phyloP scores from a whole-genome alignment of 2,797 vertebrate genomes.

The Bradypus variegatus region DNA sequence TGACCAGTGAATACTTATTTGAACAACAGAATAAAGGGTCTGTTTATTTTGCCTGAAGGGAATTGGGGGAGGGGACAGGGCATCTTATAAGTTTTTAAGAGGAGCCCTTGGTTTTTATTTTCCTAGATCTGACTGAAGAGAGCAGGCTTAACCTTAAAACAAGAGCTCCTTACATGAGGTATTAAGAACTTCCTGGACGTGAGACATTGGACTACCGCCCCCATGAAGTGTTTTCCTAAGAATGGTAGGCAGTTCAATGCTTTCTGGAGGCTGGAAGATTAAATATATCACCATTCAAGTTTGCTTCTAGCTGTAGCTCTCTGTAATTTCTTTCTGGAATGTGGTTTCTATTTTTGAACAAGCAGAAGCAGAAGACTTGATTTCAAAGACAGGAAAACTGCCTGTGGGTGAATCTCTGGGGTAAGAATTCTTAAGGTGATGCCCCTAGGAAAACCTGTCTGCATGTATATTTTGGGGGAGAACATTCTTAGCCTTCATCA shows the following conservation, averaged over 20 bases:
- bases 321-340: constrained; percentile 38
- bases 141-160: not conserved
- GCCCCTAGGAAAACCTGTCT: not conserved
- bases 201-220: not conserved
- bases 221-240: not conserved
- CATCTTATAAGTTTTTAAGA: not conserved
- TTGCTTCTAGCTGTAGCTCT: constrained; percentile 14
- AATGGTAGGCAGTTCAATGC: not conserved
- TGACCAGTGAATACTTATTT: not conserved
- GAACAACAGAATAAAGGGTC: not conserved
- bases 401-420: not conserved
- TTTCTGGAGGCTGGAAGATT: constrained; percentile 18
- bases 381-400: constrained; percentile 44
- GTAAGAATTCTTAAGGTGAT: not conserved
- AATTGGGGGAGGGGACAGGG: not conserved
- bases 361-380: constrained; percentile 53
- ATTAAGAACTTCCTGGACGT: not conserved
- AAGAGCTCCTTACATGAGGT: not conserved
- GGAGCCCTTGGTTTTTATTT: not conserved
- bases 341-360: constrained; percentile 54
- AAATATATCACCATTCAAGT: not conserved
- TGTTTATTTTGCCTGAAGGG: not conserved
- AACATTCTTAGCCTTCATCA: not conserved
- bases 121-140: not conserved
- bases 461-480: not conserved